Conservation (phyloP, 2,113 vertebrate genomes). For the Oncorhynchus tshawytscha region DNA sequence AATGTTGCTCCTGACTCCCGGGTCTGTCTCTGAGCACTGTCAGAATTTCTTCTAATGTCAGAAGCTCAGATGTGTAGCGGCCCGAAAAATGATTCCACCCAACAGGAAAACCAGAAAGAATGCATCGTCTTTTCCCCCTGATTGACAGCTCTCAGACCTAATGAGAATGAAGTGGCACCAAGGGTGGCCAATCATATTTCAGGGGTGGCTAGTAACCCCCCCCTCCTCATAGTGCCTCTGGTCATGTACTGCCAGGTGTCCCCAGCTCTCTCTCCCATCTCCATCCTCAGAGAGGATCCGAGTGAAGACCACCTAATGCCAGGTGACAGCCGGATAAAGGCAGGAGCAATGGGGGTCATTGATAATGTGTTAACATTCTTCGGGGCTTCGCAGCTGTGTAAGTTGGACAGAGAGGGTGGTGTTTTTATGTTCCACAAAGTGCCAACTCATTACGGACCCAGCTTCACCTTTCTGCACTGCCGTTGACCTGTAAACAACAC, state of each 20-base stretch:
- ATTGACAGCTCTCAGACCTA: too few relatives aligned
- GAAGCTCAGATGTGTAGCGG: too few relatives aligned
- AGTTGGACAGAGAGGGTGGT: constrained; percentile 32
- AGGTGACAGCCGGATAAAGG: constrained; percentile 70
- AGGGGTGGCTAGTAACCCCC: too few relatives aligned
- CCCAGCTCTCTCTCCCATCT: constrained; percentile 21
- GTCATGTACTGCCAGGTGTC: constrained; percentile 33
- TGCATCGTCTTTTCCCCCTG: too few relatives aligned
- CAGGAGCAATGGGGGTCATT: constrained; percentile 41
- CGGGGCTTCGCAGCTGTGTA: constrained; percentile 54
- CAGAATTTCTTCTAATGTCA: too few relatives aligned
- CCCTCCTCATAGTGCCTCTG: too few relatives aligned
- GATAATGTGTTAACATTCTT: constrained; percentile 65
- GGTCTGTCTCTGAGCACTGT: too few relatives aligned
- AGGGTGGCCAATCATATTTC: too few relatives aligned
- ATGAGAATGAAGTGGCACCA: not conserved
- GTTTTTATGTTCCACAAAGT: constrained; percentile 56
- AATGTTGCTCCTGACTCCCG: too few relatives aligned
- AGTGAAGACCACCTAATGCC: constrained; percentile 58
- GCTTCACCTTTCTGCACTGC: constrained; percentile 46
- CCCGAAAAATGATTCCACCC: too few relatives aligned
- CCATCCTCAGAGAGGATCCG: constrained; percentile 42
- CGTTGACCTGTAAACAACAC: constrained; percentile 66
- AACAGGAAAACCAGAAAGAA: too few relatives aligned
- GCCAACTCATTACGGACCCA: constrained; percentile 62